Evolutionary conservation across 2,113 vertebrate genomes (phyloP).

Genomic region (Hippolais icterina): DNA sequence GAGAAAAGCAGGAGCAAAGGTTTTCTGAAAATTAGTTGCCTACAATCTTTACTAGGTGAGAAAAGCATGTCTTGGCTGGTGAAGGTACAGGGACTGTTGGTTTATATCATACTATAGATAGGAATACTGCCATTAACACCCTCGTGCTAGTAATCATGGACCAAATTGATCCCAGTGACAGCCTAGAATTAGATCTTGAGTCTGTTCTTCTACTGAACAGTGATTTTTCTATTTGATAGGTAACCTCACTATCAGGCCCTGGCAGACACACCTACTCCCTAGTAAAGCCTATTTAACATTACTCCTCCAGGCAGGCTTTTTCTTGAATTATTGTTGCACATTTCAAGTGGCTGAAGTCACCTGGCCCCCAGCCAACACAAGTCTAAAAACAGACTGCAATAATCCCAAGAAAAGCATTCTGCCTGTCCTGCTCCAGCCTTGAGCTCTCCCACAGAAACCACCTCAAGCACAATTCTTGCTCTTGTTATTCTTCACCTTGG

Average conservation of each 20-base stretch:
- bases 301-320: slow-evolving; percentile 32
- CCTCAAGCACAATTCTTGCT: not conserved
- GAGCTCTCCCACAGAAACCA: not conserved
- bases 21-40: not conserved
- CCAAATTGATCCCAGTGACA: not conserved
- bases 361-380: not conserved
- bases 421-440: not conserved
- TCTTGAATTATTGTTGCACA: not conserved
- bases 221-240: not conserved
- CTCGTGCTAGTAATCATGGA: not conserved
- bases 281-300: not conserved
- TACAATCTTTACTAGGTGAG: not conserved
- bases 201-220: not conserved
- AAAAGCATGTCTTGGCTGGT: not conserved
- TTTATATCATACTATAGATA: not conserved
- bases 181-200: not conserved
- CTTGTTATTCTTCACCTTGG: not conserved
- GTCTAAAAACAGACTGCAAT: not conserved
- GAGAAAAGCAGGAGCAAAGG: not conserved
- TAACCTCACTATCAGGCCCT: not conserved
- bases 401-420: not conserved
- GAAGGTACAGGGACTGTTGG: not conserved
- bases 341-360: slow-evolving; percentile 34
- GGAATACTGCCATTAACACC: not conserved
- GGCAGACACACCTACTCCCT: not conserved